Percentiles rank a stretch among this genome's conserved stretches.
Evolutionary conservation across 2,888 invertebrate genomes (phyloP).

Genomic region (Paralinhomoeus sp.): DNA sequence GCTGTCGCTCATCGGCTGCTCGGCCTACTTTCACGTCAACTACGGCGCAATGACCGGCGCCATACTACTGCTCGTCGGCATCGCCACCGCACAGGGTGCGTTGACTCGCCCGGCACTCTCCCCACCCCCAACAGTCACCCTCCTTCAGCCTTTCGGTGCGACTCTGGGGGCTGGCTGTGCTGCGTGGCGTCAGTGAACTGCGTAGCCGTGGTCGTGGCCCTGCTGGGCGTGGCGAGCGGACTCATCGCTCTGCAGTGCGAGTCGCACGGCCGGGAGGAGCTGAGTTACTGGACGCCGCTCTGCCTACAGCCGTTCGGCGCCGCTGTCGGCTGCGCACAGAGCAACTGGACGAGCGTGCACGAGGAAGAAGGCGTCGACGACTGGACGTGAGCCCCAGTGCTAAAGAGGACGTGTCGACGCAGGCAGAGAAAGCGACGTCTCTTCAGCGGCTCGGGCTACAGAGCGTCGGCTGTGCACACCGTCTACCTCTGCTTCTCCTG

Average conservation of each 20-base stretch:
- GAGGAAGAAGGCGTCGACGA: not conserved
- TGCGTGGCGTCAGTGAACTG: no score
- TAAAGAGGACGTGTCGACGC: not conserved
- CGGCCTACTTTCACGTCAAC: no score
- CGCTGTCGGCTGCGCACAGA: not conserved
- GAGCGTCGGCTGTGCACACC: not conserved
- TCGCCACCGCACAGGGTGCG: no score
- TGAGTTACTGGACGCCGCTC: not conserved
- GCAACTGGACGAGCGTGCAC: constrained; percentile 3
- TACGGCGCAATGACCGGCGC: no score
- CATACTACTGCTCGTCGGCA: no score
- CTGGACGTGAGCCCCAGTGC: not conserved
- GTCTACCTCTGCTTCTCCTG: not conserved
- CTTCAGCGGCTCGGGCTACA: not conserved
- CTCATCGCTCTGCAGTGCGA: not conserved
- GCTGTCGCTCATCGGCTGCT: no score
- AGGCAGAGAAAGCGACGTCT: not conserved
- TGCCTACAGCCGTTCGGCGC: not conserved
- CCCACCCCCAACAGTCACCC: no score
- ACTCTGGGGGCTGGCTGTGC: no score
- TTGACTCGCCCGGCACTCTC: no score
- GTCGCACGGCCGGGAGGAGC: not conserved
- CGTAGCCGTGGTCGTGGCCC: no score
- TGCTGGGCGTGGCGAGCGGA: not conserved
- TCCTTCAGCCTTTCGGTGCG: no score